These are phyloP conservation scores for Aythya fuligula DNA, from an alignment of 2,797 vertebrate species.

Conservation along the genomic window DNA sequence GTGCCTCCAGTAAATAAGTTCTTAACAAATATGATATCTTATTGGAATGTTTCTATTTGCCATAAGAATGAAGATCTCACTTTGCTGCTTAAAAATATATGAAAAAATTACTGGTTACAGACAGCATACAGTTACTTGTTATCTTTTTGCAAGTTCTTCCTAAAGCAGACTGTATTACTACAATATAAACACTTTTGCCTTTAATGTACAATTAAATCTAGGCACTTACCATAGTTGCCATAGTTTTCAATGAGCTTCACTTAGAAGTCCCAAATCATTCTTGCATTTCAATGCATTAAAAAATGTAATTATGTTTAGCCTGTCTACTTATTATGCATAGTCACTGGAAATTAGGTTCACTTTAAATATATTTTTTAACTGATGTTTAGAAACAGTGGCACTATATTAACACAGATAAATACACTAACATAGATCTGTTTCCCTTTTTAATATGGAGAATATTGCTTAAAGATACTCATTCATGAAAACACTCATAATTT, in stretches of 20 bases:
- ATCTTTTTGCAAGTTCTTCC: neutral
- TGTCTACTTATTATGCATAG: neutral
- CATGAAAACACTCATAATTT: neutral
- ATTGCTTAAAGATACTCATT: neutral
- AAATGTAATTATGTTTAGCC: neutral
- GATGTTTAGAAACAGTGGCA: neutral
- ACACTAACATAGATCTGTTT: neutral
- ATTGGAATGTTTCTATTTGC: neutral
- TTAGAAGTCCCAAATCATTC: neutral
- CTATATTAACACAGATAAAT: neutral
- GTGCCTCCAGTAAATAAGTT: neutral
- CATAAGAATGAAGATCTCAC: neutral
- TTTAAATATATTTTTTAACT: constrained; percentile 2
- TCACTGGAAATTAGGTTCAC: constrained; percentile 13
- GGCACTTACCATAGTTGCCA: neutral
- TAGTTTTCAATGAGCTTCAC: neutral
- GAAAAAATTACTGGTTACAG: neutral
- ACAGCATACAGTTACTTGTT: neutral
- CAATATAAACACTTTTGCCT: neutral
- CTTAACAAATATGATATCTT: neutral
- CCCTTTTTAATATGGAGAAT: neutral
- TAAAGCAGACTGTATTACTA: neutral
- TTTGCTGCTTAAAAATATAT: neutral
- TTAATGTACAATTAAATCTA: neutral
- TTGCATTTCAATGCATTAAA: constrained; percentile 11